Percentiles rank a stretch among this genome's conserved stretches.
Evolutionary conservation across 1,140 invertebrate species (phyloP).

Genomic region (Ostrea edulis): DNA sequence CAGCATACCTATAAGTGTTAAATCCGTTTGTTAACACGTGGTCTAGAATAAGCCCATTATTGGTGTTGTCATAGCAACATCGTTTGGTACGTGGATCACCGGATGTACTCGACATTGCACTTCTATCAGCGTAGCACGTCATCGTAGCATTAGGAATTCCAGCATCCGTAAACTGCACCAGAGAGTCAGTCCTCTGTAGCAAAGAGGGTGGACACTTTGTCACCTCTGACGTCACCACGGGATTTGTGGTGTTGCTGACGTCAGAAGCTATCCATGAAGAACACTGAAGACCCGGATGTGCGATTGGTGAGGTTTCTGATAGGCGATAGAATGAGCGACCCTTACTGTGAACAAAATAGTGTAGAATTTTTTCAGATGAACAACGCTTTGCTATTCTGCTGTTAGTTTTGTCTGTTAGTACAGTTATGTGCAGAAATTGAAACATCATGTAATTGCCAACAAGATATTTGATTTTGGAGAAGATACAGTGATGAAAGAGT

Average conservation of each 20-base stretch:
- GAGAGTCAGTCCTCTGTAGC: slow-evolving; percentile 11
- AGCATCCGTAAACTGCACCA: background rate
- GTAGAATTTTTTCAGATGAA: too few species aligned
- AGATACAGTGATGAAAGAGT: too few species aligned
- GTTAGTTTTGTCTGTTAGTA: too few species aligned
- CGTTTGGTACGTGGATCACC: background rate
- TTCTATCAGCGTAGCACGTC: background rate
- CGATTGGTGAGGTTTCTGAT: background rate
- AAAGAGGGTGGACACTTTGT: background rate
- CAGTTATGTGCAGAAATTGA: too few species aligned
- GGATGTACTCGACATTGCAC: background rate
- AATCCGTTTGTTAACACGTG: slow-evolving; percentile 16
- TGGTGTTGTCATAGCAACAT: slow-evolving; percentile 29
- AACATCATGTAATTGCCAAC: too few species aligned
- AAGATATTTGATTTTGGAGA: too few species aligned
- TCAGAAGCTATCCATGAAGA: background rate
- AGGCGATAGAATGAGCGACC: background rate
- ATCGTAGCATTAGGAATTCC: background rate
- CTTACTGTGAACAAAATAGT: background rate
- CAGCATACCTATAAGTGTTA: slow-evolving; percentile 23
- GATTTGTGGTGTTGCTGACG: background rate
- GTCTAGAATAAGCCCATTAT: slow-evolving; percentile 15
- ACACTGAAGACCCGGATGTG: background rate
- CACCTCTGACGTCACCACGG: background rate
- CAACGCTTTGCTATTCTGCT: too few species aligned